These are phyloP conservation scores for Esox niger DNA, from an alignment of 2,113 vertebrate species.

Conservation along the genomic window DNA sequence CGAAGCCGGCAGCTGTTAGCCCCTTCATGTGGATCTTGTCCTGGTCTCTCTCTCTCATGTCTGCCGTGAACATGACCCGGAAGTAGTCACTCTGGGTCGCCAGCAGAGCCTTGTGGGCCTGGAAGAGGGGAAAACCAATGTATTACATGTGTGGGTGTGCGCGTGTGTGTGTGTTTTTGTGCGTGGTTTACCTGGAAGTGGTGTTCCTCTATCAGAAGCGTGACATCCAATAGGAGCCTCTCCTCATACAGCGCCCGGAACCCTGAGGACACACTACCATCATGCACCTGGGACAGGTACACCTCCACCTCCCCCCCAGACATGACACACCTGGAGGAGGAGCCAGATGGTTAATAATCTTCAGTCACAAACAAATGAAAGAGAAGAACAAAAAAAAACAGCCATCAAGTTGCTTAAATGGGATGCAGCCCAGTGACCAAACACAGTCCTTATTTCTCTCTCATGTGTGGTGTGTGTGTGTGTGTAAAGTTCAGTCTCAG, in stretches of 20 bases:
- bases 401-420: neutral
- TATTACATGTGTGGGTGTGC: neutral
- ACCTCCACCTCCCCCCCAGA: conserved; percentile 99
- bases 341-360: neutral
- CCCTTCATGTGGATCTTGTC: conserved; percentile 99
- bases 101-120: conserved; percentile 98
- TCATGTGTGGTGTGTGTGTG: conserved; percentile 8
- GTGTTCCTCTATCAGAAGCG: conserved; percentile 96
- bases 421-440: neutral
- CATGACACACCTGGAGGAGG: conserved; percentile 90
- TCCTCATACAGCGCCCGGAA: conserved; percentile 98
- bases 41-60: conserved; percentile 98
- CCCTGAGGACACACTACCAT: conserved; percentile 96
- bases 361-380: neutral
- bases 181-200: conserved; percentile 80
- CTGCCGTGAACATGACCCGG: conserved; percentile 98
- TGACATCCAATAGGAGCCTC: conserved; percentile 95
- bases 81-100: conserved; percentile 99
- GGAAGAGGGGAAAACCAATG: neutral
- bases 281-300: conserved; percentile 97
- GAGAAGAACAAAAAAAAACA: neutral
- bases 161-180: neutral
- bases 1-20: conserved; percentile 94
- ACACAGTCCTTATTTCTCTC: neutral
- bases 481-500: neutral